Conservation (phyloP, 35 echinoderm and acorn worm species). For the Apostichopus japonicus region DNA sequence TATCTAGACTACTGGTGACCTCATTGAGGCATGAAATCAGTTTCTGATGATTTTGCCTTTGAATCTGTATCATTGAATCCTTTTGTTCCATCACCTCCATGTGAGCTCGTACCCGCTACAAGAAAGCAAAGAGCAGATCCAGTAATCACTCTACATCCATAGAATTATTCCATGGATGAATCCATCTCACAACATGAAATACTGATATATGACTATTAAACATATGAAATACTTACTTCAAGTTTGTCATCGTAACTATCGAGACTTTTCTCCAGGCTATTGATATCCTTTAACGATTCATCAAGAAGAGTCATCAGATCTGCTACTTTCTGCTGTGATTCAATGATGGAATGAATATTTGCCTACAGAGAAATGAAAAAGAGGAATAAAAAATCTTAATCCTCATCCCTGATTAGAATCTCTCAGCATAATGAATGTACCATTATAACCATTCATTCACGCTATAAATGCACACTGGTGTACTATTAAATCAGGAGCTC, state of each 20-base stretch:
- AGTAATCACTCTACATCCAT: constrained; percentile 13
- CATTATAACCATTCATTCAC: neutral
- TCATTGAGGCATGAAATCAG: constrained; percentile 63
- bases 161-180: no score
- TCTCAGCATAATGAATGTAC: no score
- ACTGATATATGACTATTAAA: no score
- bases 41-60: constrained; percentile 88
- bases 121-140: constrained; percentile 2
- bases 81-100: constrained; percentile 99
- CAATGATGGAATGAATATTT: constrained; percentile 96
- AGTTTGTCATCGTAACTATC: constrained; percentile 93
- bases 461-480: neutral
- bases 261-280: constrained; percentile 77
- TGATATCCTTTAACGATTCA: constrained; percentile 74
- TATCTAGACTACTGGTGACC: constrained; percentile 75
- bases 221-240: constrained; percentile 58
- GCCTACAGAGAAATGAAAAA: constrained; percentile 55
- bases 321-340: constrained; percentile 95
- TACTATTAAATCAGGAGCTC: neutral
- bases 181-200: no score
- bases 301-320: constrained; percentile 83
- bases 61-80: constrained; percentile 97
- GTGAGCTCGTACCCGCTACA: neutral
- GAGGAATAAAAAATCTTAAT: neutral
- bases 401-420: neutral